A percentile compares a stretch with the other conserved stretches of the same genome.
These are phyloP conservation scores for Eutolmus rufibarbis DNA, from an alignment of 2,888 invertebrate species.

Conservation along the genomic window DNA sequence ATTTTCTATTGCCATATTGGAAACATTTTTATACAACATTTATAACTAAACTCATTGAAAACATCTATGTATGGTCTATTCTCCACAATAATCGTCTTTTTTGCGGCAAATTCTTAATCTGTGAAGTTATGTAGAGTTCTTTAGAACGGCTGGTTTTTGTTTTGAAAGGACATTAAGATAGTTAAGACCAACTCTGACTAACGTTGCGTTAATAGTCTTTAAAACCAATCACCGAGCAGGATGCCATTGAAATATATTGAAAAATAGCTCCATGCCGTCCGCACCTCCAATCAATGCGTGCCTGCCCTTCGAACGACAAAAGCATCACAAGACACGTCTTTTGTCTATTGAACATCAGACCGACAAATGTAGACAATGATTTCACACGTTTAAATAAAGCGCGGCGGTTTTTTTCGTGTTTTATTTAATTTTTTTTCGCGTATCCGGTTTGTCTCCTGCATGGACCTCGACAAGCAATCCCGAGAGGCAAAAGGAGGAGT, in stretches of 20 bases:
- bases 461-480: not conserved
- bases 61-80: not conserved
- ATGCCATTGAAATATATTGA: not conserved
- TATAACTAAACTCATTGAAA: too few species aligned
- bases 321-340: not conserved
- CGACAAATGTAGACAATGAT: constrained; percentile 23
- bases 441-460: constrained; percentile 24
- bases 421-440: not conserved
- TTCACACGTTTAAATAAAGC: constrained; percentile 35
- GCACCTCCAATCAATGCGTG: not conserved
- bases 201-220: not conserved
- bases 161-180: not conserved
- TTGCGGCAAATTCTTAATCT: not conserved
- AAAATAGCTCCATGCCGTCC: not conserved
- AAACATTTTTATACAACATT: too few species aligned
- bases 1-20: too few species aligned
- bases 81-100: not conserved
- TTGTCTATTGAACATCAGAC: not conserved
- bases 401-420: not conserved
- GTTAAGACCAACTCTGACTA: not conserved
- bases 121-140: not conserved
- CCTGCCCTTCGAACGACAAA: not conserved
- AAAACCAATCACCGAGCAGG: not conserved
- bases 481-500: constrained; percentile 1
- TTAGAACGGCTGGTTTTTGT: not conserved